Evolutionary conservation across 1,140 invertebrate species (phyloP), one percentile per base, ranked within the genome.

Genomic region (Eulimnadia texana): DNA sequence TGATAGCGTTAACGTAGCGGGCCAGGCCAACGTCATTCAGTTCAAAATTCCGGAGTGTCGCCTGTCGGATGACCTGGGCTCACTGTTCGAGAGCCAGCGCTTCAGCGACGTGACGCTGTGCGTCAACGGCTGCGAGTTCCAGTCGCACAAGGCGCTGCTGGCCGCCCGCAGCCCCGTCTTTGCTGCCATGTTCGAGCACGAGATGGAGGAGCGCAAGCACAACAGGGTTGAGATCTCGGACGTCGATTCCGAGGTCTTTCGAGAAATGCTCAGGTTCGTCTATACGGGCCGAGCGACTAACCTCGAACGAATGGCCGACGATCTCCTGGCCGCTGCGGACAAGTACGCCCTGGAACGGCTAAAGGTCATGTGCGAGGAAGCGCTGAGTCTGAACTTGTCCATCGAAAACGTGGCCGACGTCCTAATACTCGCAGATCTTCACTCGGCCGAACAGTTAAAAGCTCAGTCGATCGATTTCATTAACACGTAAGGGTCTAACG

Each of bases 321-420:
- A 96, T 77, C 77, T 99, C 64, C 75, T 99, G 70, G 93, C 94
- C 50, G 95, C 94, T 64, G 94, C 95, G 52, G 95, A 99, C 74
- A 98, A 98, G 82, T 96, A 95, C 74, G 93, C 94, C 66, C 76
- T 98, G 58, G 94, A 98, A 71, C 83, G 94, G 79, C 81, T 98
- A 73, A 98, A 99, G 82, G 93, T 98, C 64, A 97, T 98, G 92
- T 99, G 96, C 76, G 96, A 99, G 76, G 94, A 98, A 76, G 90
- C 94, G 53, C 77, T 99, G 56, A 98, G 93, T 79, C 84, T 88
- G 59, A 96, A 90, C 76, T 78, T 99, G 65, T 90, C 88, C 25
- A 90, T 95, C 68, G 94, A 98, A 69, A 97, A 96, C 72, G 93
- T 93, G 54, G 94, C 94, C 50, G 94, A 98, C 72, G 94, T 93